Evolutionary conservation across 2,888 invertebrate genomes (phyloP).

Genomic region (Cephus runcator): DNA sequence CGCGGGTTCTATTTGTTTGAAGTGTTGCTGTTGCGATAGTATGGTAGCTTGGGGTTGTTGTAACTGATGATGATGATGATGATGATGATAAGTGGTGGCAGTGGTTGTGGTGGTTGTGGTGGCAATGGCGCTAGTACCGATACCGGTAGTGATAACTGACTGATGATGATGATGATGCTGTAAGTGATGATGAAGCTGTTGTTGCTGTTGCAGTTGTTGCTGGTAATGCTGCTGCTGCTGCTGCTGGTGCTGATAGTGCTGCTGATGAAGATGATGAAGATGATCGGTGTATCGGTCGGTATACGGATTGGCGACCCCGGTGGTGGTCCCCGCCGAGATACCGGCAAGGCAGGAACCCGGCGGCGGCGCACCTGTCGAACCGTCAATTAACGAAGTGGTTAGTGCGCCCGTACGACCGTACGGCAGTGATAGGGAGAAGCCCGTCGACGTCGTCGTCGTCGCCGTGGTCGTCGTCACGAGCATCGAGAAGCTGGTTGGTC

Average conservation of each 20-base stretch:
- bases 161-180: constrained; percentile 52
- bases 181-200: constrained; percentile 64
- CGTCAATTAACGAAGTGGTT: constrained; percentile 56
- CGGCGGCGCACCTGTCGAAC: constrained; percentile 50
- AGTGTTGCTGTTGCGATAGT: constrained; percentile 46
- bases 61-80: constrained; percentile 42
- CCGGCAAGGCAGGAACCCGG: constrained; percentile 49
- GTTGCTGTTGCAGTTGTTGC: constrained; percentile 66
- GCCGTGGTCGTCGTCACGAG: background rate
- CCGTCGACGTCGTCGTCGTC: constrained; percentile 42
- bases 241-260: constrained; percentile 60
- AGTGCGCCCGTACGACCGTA: constrained; percentile 44
- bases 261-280: constrained; percentile 26
- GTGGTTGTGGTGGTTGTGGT: background rate
- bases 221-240: constrained; percentile 62
- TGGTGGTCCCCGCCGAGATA: constrained; percentile 54
- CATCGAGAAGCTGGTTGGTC: constrained; percentile 38
- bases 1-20: constrained; percentile 60
- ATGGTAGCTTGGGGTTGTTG: constrained; percentile 45
- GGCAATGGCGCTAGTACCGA: background rate
- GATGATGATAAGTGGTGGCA: constrained; percentile 23
- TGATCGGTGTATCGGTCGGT: constrained; percentile 51
- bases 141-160: constrained; percentile 19
- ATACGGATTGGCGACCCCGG: constrained; percentile 60
- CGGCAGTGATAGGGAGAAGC: constrained; percentile 31